Conservation (phyloP, 2,797 vertebrate genomes). For the Cheirogaleus major region DNA sequence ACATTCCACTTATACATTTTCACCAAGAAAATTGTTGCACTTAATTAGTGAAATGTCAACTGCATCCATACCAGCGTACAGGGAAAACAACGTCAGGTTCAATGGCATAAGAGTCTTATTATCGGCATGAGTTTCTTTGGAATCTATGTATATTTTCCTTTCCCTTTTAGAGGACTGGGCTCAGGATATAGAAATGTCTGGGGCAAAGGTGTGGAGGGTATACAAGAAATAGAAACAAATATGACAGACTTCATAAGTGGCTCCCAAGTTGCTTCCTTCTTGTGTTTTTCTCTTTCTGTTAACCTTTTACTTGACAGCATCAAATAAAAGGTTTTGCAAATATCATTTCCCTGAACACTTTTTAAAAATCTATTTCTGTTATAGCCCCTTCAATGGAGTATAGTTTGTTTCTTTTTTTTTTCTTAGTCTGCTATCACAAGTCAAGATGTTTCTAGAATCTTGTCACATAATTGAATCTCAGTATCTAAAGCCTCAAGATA, state of each 20-base stretch:
- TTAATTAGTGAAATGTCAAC: constrained; percentile 61
- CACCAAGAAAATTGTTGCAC: constrained; percentile 55
- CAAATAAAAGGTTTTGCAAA: neutral
- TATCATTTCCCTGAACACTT: neutral
- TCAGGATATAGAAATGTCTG: neutral
- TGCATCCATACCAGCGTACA: neutral
- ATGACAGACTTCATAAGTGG: neutral
- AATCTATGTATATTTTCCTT: neutral
- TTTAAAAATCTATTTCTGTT: neutral
- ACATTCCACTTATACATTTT: constrained; percentile 25
- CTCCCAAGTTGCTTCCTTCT: neutral
- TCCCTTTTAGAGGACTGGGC: neutral
- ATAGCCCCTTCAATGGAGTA: neutral
- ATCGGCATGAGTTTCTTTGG: neutral
- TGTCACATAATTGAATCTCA: neutral
- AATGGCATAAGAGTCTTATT: neutral
- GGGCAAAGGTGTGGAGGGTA: neutral
- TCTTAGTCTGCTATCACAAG: neutral
- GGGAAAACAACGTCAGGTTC: neutral
- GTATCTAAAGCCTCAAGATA: neutral
- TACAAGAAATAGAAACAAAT: neutral
- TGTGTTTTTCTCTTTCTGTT: neutral
- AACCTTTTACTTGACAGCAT: neutral
- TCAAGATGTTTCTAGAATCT: neutral
- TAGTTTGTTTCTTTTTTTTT: too few species aligned